Conservation (phyloP, 2,888 invertebrate species). For the Stenurella melanura region DNA sequence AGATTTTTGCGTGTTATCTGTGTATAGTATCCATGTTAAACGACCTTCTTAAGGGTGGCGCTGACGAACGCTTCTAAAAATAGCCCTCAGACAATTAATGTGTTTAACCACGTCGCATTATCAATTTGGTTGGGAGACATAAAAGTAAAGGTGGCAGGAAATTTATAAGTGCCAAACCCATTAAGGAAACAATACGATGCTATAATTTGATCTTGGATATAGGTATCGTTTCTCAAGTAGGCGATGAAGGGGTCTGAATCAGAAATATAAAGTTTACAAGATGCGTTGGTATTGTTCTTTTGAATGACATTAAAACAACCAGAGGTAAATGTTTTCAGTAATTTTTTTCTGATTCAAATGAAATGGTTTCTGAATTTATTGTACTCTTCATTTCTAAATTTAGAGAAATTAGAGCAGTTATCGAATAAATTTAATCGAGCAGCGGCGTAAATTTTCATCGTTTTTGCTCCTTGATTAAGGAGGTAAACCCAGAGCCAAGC, state of each 20-base stretch:
- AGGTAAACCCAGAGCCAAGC: no score
- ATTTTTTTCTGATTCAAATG: no score
- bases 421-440: no score
- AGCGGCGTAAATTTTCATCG: no score
- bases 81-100: background rate
- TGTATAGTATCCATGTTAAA: constrained; percentile 65
- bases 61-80: constrained; percentile 10
- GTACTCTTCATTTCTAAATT: no score
- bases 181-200: background rate
- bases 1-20: constrained; percentile 67
- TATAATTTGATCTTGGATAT: background rate
- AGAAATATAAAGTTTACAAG: background rate
- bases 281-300: no score
- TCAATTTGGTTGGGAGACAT: background rate
- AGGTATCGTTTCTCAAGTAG: background rate
- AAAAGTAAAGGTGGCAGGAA: background rate
- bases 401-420: no score
- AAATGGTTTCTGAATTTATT: no score
- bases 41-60: constrained; percentile 43
- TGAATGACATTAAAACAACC: no score
- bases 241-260: background rate
- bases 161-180: background rate
- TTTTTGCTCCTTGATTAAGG: no score
- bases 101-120: background rate
- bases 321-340: no score